Evolutionary conservation across 1,140 invertebrate genomes (phyloP).

Genomic region (Scaptomyza graminum): DNA sequence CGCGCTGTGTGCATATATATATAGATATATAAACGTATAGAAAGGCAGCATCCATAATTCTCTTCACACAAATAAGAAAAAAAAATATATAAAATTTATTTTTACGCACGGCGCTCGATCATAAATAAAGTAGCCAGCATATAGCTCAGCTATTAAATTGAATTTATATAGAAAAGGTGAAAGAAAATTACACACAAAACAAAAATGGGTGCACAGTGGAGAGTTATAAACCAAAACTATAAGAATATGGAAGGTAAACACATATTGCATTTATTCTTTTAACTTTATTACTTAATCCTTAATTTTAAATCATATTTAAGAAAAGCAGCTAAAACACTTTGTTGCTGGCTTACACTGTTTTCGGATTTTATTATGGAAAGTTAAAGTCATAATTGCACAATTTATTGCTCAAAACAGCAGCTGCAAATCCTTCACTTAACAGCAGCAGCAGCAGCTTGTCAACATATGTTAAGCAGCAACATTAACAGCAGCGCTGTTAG

Average conservation of each 20-base stretch:
- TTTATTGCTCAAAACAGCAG: background rate
- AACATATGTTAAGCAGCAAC: constrained; percentile 51
- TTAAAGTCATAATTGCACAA: background rate
- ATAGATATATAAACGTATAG: too few relatives aligned
- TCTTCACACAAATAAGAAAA: constrained; percentile 18
- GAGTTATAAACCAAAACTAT: constrained; percentile 76
- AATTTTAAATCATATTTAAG: background rate
- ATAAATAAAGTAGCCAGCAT: constrained; percentile 46
- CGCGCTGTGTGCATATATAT: background rate
- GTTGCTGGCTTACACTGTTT: too few relatives aligned
- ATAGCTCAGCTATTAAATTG: constrained; percentile 16
- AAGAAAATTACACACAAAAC: constrained; percentile 9
- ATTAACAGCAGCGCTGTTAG: constrained; percentile 6
- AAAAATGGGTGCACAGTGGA: constrained; percentile 78
- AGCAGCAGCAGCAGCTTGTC: constrained; percentile 4
- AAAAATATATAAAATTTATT: constrained; percentile 65
- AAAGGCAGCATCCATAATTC: constrained; percentile 8
- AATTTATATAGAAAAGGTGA: constrained; percentile 8
- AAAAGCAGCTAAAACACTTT: background rate
- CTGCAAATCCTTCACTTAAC: constrained; percentile 7
- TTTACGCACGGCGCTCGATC: constrained; percentile 58
- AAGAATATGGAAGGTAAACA: constrained; percentile 82
- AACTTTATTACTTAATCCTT: background rate
- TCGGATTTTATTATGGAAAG: too few relatives aligned
- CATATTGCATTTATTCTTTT: background rate